Evolutionary conservation across 2,113 vertebrate species (phyloP).

Genomic region (Phrynosoma blainvillii): DNA sequence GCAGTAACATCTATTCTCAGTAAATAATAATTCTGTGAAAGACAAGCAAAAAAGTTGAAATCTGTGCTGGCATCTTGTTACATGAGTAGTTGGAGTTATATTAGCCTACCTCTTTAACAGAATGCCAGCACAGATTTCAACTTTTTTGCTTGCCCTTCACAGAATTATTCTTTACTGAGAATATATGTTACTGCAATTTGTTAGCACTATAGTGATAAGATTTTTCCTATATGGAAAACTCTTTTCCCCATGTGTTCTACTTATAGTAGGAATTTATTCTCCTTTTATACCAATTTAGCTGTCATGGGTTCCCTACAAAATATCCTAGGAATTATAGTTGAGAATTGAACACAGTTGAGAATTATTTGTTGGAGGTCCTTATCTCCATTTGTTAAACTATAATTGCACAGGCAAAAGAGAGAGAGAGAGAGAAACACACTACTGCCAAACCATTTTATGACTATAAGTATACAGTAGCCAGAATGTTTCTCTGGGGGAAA

Average conservation of each 20-base stretch:
- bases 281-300: neutral
- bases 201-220: neutral
- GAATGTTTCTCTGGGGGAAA: neutral
- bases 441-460: neutral
- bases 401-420: neutral
- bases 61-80: too few species aligned
- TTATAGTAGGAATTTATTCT: neutral
- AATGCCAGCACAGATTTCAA: neutral
- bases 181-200: slow-evolving; percentile 1
- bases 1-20: slow-evolving; percentile 4
- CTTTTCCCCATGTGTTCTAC: neutral
- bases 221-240: neutral
- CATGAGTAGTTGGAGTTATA: too few species aligned
- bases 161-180: neutral
- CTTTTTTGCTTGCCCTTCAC: slow-evolving; percentile 1
- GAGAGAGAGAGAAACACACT: too few species aligned
- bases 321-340: neutral
- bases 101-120: too few species aligned
- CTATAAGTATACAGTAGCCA: neutral
- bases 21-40: slow-evolving; percentile 8
- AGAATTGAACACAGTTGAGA: too few species aligned
- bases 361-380: neutral
- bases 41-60: neutral
- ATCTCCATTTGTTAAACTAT: neutral
- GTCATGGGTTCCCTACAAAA: neutral